Evolutionary conservation across 2,888 invertebrate species (phyloP), one percentile per base, ranked within the genome.

Genomic region (Kuschelorhynchus macadamiae): DNA sequence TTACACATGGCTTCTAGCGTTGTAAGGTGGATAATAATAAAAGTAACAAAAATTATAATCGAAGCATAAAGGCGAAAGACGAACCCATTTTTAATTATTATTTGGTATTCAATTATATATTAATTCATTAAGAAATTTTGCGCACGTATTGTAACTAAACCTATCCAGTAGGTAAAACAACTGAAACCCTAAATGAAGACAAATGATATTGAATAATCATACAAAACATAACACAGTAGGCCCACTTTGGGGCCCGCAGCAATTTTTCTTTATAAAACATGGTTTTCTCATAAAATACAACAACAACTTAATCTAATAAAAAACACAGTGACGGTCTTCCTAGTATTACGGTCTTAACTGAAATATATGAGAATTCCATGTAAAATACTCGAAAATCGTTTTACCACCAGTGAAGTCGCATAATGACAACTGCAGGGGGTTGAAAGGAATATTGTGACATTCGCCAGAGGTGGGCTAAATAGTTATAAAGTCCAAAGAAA

Each of bases 361-460:
- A 57, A 71, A 68, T 71, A 71, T 75, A 75, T 74, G 71, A 53
- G 72, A 71, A 71, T 70, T 72, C 70, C 74, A 74, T 77, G 77
- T 78, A 77, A 72, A 72, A 73, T 71, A 68, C 57, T 71, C 68
- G 71, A 59, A 55, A 73, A 77, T 77, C 78, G 78, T 79, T 80
- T 74, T 79, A 80, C 80, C 78, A 78, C 79, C 78, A 75, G 74
- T 72, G 78, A 75, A 71, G 76, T 47, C 70, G 67, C 76, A 81
- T 80, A 80, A 78, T 78, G 77, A 63, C 62, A 77, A 47, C 76
- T 74, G 69, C 72, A 76, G 81, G 81, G 80, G 80, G 79, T 75
- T 77, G 74, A 80, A 80, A 79, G 79, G 80, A 79, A 82, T 82
- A 81, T 82, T 81, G 79, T 81, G 81, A 82, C 82, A 78, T 75